A percentile compares a stretch with the other conserved stretches of the same genome.
Conservation (phyloP, 2,113 vertebrate species). For the Podarcis muralis region DNA sequence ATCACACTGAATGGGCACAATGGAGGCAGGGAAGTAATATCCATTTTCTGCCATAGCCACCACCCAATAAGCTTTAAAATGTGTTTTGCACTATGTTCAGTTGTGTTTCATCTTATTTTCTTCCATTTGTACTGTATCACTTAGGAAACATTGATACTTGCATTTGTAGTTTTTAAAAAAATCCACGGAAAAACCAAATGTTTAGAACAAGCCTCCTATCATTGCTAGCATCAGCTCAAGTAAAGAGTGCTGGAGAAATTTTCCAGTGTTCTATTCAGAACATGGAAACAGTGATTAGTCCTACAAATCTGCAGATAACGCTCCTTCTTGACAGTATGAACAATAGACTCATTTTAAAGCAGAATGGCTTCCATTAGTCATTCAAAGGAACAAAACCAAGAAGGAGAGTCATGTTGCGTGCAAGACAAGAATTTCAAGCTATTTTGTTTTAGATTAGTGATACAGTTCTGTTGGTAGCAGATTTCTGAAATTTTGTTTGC, state of each 20-base stretch:
- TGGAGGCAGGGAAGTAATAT: neutral
- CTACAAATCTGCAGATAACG: constrained; percentile 25
- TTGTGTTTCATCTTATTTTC: neutral
- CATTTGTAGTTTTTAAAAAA: neutral
- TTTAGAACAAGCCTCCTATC: neutral
- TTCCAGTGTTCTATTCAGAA: neutral
- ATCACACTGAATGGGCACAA: neutral
- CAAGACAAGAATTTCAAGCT: neutral
- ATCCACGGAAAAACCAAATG: neutral
- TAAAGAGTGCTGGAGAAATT: neutral
- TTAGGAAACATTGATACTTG: too few relatives aligned
- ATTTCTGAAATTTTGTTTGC: constrained; percentile 1
- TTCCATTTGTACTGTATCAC: neutral
- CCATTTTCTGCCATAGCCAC: neutral
- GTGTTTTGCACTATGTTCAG: neutral
- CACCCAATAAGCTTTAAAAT: neutral
- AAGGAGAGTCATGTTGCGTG: neutral
- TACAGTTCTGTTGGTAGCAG: neutral
- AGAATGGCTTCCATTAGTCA: constrained; percentile 29
- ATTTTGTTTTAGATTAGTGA: constrained; percentile 3
- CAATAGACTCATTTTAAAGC: constrained; percentile 31
- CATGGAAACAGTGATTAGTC: constrained; percentile 8
- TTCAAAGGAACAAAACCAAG: constrained; percentile 16
- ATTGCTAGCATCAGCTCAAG: neutral
- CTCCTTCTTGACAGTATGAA: constrained; percentile 31